phyloP scores from a whole-genome alignment of 2,888 invertebrate genomes.

The Metalampra italica region DNA sequence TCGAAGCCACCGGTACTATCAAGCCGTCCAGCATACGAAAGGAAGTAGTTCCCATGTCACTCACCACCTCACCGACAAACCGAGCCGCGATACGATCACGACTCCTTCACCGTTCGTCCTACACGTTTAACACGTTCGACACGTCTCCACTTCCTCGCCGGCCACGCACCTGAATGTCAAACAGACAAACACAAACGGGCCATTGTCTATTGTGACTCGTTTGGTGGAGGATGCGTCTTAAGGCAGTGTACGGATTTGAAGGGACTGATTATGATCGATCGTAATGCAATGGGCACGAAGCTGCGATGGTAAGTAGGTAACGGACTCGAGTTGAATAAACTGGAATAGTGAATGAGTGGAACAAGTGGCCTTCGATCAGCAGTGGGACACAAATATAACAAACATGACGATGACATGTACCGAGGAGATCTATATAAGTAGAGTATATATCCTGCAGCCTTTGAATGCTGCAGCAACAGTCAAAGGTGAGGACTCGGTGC shows the following conservation, averaged over 20 bases:
- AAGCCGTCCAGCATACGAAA: neutral
- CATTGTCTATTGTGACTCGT: conserved; percentile 51
- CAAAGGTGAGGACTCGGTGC: too few species aligned
- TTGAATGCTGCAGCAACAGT: too few species aligned
- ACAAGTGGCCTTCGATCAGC: too few species aligned
- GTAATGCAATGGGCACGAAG: too few species aligned
- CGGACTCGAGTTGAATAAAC: too few species aligned
- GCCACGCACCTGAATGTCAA: conserved; percentile 58
- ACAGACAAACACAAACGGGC: conserved; percentile 29
- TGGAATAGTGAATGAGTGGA: too few species aligned
- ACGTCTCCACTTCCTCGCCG: conserved; percentile 50
- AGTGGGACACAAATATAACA: too few species aligned
- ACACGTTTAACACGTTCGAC: conserved; percentile 27
- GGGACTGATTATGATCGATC: neutral
- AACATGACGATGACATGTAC: too few species aligned
- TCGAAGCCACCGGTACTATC: neutral
- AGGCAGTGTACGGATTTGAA: conserved; percentile 12
- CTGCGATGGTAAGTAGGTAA: too few species aligned
- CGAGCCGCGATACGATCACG: conserved; percentile 4
- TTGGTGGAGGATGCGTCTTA: conserved; percentile 28
- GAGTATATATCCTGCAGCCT: too few species aligned
- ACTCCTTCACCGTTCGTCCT: conserved; percentile 12
- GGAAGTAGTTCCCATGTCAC: conserved; percentile 14
- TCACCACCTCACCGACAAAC: conserved; percentile 4
- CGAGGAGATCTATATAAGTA: too few species aligned